Conservation (phyloP, 2,797 vertebrate species). For the Bufotes viridis region DNA sequence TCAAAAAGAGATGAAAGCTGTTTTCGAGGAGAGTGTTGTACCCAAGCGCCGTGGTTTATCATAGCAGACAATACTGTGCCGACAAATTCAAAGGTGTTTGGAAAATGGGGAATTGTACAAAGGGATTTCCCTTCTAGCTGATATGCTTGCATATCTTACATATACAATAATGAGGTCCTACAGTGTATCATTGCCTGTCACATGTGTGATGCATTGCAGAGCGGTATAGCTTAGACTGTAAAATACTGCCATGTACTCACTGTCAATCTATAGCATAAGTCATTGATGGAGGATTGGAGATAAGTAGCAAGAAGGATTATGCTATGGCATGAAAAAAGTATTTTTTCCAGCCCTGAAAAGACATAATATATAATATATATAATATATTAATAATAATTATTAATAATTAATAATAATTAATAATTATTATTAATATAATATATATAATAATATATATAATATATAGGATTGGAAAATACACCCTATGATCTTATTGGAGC, state of each 20-base stretch:
- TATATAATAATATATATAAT: too few relatives aligned
- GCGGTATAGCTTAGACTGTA: too few relatives aligned
- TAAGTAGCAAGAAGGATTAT: not conserved
- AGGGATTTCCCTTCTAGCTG: conserved; percentile 45
- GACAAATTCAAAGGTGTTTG: conserved; percentile 51
- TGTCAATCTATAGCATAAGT: not conserved
- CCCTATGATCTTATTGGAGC: not conserved
- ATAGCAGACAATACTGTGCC: conserved; percentile 50
- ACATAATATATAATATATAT: not conserved
- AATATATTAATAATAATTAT: too few relatives aligned
- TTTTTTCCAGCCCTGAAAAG: not conserved
- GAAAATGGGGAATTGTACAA: conserved; percentile 25
- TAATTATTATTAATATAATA: too few relatives aligned
- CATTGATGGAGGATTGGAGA: not conserved
- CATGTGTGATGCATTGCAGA: too few relatives aligned
- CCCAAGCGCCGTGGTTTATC: conserved; percentile 53
- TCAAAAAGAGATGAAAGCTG: conserved; percentile 61
- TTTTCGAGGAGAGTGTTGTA: conserved; percentile 60
- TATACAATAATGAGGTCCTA: not conserved
- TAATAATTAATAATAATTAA: too few relatives aligned
- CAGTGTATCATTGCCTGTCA: not conserved
- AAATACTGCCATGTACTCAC: not conserved
- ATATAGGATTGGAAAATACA: not conserved
- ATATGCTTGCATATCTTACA: not conserved
- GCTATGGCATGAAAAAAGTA: not conserved